These are phyloP conservation scores for Thumatha senex DNA, from an alignment of 2,888 invertebrate genomes.

Conservation along the genomic window DNA sequence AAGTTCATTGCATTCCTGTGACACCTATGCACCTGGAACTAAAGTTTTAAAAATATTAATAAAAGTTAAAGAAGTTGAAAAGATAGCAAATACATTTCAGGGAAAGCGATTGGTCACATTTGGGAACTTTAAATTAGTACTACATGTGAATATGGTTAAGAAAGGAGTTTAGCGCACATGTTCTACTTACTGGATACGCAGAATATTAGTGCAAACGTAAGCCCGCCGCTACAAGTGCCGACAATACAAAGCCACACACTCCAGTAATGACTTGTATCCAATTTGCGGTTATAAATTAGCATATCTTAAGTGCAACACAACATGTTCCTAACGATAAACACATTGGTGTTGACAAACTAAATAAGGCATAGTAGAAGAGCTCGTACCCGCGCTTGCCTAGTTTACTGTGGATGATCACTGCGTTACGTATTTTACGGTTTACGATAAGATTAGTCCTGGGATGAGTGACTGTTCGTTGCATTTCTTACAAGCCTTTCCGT, in stretches of 20 bases:
- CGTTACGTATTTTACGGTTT: no score
- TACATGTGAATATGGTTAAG: background rate
- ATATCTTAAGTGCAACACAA: constrained; percentile 52
- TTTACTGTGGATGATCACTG: no score
- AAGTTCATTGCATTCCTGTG: no score
- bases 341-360: constrained; percentile 24
- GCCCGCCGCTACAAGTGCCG: constrained; percentile 30
- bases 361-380: constrained; percentile 23
- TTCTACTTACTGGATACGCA: constrained; percentile 27
- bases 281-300: constrained; percentile 61
- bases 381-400: no score
- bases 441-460: background rate
- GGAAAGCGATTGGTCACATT: background rate
- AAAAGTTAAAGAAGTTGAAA: no score
- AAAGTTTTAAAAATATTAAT: no score
- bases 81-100: no score
- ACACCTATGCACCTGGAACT: no score
- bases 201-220: constrained; percentile 33
- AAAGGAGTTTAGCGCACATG: background rate
- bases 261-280: constrained; percentile 43
- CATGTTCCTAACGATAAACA: constrained; percentile 45
- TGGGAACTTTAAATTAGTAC: background rate
- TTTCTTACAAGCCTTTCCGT: no score
- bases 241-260: constrained; percentile 42
- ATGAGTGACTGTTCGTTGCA: no score